Base-by-base conservation (phyloP, 2,113 vertebrate genomes). In the Bubo blakistoni region DNA sequence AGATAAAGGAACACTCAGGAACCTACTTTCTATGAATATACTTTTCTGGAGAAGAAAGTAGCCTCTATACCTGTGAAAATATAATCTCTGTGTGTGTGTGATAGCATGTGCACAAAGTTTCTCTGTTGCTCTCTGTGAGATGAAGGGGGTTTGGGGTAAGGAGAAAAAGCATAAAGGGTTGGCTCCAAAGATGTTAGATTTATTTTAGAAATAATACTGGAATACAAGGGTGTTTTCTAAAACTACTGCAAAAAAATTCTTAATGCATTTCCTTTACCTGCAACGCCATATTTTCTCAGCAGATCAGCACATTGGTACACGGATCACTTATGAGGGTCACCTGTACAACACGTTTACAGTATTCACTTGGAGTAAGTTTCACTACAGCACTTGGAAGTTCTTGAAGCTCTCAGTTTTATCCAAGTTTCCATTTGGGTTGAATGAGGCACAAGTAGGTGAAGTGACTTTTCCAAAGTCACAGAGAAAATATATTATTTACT, bases 101-200 rank as follows among this genome's bases (percentile, higher is more conserved):
- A 20, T 3, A 32, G 26, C 9, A 42, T 0, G 0, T 4, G 5
- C 17, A 51, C n/a, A 21, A 62, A 71, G 10, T 29, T 79, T 32
- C 40, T 47, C n/a, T 47, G 8, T 19, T 2, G 1, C 6, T 72
- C 3, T 59, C 49, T 54, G 20, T 10, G 26, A 55, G 18, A 83
- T 16, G 13, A 79, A 40, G 36, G 26, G 49, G 9, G 13, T 13
- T 62, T 36, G 7, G 6, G 19, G 3, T 8, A 69, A 69, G 5
- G 4, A 84, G 16, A 40, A 89, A 71, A 81, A 26, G 5, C 40
- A 72, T 6, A 22, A 80, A 70, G 4, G 1, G 4, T 34, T 52
- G 25, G 10, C 11, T 86, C 6, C 38, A 66, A 81, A 85, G 9
- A 9, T 24, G 2, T 11, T 24, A 52, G 9, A 19, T 25, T 55